phyloP scores from a whole-genome alignment of 1,140 invertebrate species.

The Musca domestica region DNA sequence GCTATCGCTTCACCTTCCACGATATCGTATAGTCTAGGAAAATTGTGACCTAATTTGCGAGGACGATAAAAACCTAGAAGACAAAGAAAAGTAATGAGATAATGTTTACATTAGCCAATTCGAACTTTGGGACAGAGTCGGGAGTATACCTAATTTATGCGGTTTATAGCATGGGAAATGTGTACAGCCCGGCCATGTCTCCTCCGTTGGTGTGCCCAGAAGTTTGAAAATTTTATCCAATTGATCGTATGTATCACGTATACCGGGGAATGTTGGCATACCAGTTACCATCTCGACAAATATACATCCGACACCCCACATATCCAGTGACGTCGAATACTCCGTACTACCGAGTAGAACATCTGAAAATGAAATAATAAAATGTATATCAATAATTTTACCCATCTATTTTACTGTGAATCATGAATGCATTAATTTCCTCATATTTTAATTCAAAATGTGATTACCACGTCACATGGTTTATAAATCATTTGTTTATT shows the following conservation, averaged over 20 bases:
- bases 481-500: too few relatives aligned
- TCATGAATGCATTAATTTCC: too few relatives aligned
- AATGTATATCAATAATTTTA: conserved; percentile 11
- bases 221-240: conserved; percentile 96
- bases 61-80: conserved; percentile 65
- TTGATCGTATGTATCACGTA: conserved; percentile 92
- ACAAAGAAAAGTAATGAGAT: conserved; percentile 23
- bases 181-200: conserved; percentile 86
- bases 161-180: conserved; percentile 82
- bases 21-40: conserved; percentile 84
- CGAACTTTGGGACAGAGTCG: not conserved
- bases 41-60: conserved; percentile 78
- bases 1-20: conserved; percentile 86
- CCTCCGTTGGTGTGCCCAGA: conserved; percentile 87
- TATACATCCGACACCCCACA: conserved; percentile 99
- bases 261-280: conserved; percentile 92
- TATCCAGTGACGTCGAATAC: conserved; percentile 91
- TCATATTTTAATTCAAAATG: too few relatives aligned
- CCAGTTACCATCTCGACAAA: conserved; percentile 97
- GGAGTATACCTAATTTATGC: conserved; percentile 65
- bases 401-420: too few relatives aligned
- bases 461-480: too few relatives aligned
- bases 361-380: conserved; percentile 58
- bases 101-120: not conserved
- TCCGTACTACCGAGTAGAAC: conserved; percentile 94